Evolutionary conservation across 2,888 invertebrate genomes (phyloP), one percentile per base, ranked within the genome.

Genomic region (Catocala sponsa): DNA sequence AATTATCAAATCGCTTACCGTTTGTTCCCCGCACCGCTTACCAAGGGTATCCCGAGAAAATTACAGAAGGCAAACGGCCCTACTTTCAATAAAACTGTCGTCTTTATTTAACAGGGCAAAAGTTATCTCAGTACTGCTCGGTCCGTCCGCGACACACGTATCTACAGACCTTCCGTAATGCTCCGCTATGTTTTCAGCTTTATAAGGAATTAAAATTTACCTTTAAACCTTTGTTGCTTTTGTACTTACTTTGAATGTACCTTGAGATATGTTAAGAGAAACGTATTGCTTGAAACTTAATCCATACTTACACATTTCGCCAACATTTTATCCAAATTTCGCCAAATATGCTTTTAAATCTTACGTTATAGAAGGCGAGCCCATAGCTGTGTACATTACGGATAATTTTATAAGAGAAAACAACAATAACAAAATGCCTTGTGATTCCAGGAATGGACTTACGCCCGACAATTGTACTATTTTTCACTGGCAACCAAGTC

Each of bases 11-110:
- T 41, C 61, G 42, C 54, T 59, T 11, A 12, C 32, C 4, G 55
- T 49, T 42, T 6, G 7, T 76, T 5, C 63, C 74, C 85, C 75
- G 63, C 7, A 70, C 87, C 84, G 75, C 65, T 76, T 49, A 55
- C 69, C 75, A 85, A 87, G 89, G 90, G 89, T 89, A 87, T 89
- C 88, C 86, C 81, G 84, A 85, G 89, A 89, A 92, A 92, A 92
- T 92, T 91, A 92, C 91, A 89, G 90, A 88, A 90, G 89, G 90
- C 89, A 92, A 93, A 90, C 91, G 91, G 89, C 87, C 91, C 90
- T 91, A 90, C 90, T 93, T 94, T 93, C 93, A 94, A 94, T 94
- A 92, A 93, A 92, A 93, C 91, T 92, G 92, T 92, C 92, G 88
- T 91, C 91, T 92, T 92, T 94, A 93, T 91, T 93, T 92, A 93